phyloP scores from a whole-genome alignment of 2,797 vertebrate genomes.

The Sternotherus odoratus region DNA sequence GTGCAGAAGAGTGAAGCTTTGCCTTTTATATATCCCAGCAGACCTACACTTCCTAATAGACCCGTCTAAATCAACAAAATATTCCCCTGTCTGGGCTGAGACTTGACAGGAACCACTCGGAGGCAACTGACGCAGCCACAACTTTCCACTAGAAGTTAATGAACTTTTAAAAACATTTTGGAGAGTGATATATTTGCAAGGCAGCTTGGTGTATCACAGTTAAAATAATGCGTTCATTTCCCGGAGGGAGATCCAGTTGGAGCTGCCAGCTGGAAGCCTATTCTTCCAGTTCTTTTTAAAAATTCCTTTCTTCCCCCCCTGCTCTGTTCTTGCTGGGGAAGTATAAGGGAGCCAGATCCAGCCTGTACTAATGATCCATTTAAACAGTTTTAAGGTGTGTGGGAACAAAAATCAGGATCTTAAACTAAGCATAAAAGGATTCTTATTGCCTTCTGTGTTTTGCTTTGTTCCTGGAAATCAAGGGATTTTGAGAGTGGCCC shows the following conservation, averaged over 20 bases:
- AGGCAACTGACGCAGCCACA: constrained; percentile 59
- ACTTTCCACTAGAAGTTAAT: constrained; percentile 71
- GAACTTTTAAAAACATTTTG: constrained; percentile 74
- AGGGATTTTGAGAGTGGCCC: fast-evolving
- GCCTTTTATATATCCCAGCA: constrained; percentile 70
- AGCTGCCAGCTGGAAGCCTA: constrained; percentile 59
- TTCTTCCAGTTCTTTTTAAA: constrained; percentile 37
- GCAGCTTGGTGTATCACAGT: constrained; percentile 37
- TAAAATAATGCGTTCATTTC: constrained; percentile 28
- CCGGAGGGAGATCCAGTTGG: constrained; percentile 30
- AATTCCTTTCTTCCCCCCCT: not conserved
- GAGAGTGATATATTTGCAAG: constrained; percentile 33
- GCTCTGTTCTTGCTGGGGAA: not conserved
- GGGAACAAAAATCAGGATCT: not conserved
- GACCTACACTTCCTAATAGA: constrained; percentile 69
- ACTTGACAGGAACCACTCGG: constrained; percentile 45
- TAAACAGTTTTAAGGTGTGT: constrained; percentile 33
- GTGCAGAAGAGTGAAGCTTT: constrained; percentile 59
- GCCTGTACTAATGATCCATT: not conserved
- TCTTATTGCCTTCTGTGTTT: not conserved
- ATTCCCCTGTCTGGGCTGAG: constrained; percentile 61
- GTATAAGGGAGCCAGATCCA: constrained; percentile 17
- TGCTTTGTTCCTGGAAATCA: not conserved
- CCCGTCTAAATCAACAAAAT: constrained; percentile 72
- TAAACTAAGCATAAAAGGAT: not conserved